A percentile compares a stretch with the other conserved stretches of the same genome.
Conservation (phyloP, 2,888 invertebrate species). For the Horisme vitalbata region DNA sequence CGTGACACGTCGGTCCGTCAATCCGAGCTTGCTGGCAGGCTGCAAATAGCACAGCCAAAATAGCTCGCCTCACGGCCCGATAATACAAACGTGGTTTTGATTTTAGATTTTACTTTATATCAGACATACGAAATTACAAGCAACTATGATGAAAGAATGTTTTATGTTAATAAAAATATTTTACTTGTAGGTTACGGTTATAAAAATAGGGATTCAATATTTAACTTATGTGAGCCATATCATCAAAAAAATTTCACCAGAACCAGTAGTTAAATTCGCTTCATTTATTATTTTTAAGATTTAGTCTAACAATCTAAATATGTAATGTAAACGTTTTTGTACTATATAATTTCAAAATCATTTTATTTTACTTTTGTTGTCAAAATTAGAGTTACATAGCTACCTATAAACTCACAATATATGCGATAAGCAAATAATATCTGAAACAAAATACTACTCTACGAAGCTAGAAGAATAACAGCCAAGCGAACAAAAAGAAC, state of each 20-base stretch:
- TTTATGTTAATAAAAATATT: too few relatives aligned
- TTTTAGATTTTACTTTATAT: slow-evolving; percentile 66
- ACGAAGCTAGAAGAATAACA: slow-evolving; percentile 70
- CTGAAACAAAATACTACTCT: slow-evolving; percentile 55
- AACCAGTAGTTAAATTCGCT: slow-evolving; percentile 62
- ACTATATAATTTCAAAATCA: too few relatives aligned
- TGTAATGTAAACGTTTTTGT: too few relatives aligned
- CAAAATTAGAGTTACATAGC: too few relatives aligned
- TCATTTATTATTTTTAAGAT: slow-evolving; percentile 53
- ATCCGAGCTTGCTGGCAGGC: slow-evolving; percentile 77
- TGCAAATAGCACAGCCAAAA: slow-evolving; percentile 75
- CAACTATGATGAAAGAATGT: slow-evolving; percentile 10
- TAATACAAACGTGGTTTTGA: slow-evolving; percentile 78
- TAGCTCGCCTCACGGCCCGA: slow-evolving; percentile 76
- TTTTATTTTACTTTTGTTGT: slow-evolving; percentile 39
- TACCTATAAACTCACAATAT: slow-evolving; percentile 42
- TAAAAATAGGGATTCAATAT: too few relatives aligned
- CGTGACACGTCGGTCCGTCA: slow-evolving; percentile 80
- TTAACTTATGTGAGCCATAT: too few relatives aligned
- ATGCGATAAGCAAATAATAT: slow-evolving; percentile 59
- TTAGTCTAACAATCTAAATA: too few relatives aligned
- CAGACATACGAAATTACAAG: slow-evolving; percentile 41
- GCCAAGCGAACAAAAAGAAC: slow-evolving; percentile 71
- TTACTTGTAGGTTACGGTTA: too few relatives aligned
- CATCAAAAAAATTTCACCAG: too few relatives aligned